Evolutionary conservation across 2,888 invertebrate species (phyloP).

Genomic region (Phyllotreta striolata): DNA sequence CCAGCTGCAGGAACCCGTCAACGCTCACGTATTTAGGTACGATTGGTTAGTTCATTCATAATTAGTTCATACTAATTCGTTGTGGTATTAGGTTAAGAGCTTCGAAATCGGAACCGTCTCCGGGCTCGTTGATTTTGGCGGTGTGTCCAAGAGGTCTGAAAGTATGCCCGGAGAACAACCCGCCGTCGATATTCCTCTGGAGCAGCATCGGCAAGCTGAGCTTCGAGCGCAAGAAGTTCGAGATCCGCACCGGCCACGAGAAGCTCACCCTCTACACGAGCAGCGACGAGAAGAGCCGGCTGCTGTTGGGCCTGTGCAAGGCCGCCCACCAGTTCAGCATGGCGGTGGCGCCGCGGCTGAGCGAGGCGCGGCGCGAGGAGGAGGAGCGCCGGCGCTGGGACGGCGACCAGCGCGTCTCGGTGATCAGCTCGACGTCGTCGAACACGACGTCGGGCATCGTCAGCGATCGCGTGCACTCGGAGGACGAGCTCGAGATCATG

Average conservation of each 20-base stretch:
- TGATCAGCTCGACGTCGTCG: conserved; percentile 89
- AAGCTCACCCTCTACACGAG: conserved; percentile 90
- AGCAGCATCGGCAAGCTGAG: conserved; percentile 93
- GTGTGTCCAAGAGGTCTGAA: conserved; percentile 93
- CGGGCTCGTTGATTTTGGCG: conserved; percentile 85
- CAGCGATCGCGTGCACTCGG: conserved; percentile 90
- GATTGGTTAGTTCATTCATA: no score
- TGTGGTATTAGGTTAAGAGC: conserved; percentile 70
- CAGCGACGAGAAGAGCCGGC: conserved; percentile 93
- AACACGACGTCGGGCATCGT: conserved; percentile 97
- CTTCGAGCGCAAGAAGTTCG: conserved; percentile 97
- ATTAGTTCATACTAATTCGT: no score
- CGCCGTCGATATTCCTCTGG: conserved; percentile 88
- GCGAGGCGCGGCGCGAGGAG: conserved; percentile 82
- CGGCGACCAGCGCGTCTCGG: conserved; percentile 60
- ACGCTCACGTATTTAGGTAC: conserved; percentile 83
- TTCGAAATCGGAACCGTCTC: conserved; percentile 76
- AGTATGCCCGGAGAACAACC: conserved; percentile 78
- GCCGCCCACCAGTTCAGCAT: conserved; percentile 96
- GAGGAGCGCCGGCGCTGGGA: conserved; percentile 72
- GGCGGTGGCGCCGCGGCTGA: conserved; percentile 86
- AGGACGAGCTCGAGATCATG: conserved; percentile 92
- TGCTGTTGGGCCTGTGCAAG: conserved; percentile 65
- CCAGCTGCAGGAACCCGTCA: conserved; percentile 82
- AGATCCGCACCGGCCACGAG: conserved; percentile 89